Evolutionary conservation across 2,113 vertebrate genomes (phyloP).

Genomic region (Galeopterus variegatus): DNA sequence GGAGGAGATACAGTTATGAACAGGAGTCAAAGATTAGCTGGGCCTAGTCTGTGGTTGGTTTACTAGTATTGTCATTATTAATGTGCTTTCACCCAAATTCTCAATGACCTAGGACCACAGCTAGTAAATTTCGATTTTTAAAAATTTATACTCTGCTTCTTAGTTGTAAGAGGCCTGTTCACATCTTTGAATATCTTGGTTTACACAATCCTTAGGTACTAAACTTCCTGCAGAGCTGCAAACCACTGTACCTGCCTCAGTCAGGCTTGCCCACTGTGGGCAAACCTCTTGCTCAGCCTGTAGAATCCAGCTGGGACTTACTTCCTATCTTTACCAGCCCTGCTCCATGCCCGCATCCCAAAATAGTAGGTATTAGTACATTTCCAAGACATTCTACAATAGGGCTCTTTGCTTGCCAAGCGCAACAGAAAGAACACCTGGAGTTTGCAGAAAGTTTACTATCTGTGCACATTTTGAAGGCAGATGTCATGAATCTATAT

Average conservation of each 20-base stretch:
- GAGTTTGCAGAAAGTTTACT: background rate
- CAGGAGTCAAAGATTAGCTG: background rate
- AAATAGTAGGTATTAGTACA: background rate
- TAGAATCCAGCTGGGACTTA: background rate
- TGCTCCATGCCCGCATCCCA: background rate
- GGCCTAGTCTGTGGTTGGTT: background rate
- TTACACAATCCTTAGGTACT: conserved; percentile 6
- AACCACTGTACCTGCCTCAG: background rate
- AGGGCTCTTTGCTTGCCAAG: background rate
- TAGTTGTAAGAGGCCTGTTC: background rate
- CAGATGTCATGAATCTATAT: background rate
- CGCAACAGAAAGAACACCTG: background rate
- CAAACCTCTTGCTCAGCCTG: background rate
- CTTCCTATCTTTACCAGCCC: background rate
- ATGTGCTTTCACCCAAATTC: conserved; percentile 1
- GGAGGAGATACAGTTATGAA: background rate
- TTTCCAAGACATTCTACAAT: background rate
- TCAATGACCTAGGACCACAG: background rate
- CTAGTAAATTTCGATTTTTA: background rate
- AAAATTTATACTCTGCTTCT: background rate
- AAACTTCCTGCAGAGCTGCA: background rate
- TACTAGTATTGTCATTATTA: background rate
- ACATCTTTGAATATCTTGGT: background rate
- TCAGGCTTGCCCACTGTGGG: background rate
- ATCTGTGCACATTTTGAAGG: background rate